Evolutionary conservation across 2,888 invertebrate species (phyloP), one percentile per base, ranked within the genome.

Genomic region (Lasioglossum zephyrum): DNA sequence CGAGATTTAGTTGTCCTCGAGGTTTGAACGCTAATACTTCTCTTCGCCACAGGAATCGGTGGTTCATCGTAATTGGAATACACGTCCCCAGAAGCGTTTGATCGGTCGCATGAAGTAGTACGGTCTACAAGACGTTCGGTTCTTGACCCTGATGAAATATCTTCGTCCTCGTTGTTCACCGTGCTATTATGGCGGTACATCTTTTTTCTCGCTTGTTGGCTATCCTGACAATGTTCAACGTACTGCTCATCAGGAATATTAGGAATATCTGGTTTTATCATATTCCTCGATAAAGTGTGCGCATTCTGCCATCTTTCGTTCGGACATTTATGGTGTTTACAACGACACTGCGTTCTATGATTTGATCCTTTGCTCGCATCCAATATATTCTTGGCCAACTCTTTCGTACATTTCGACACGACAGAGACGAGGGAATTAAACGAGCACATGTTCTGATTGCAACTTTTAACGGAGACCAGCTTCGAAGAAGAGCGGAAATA

Each of bases 21-120:
- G 0, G 83, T 84, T n/a, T 84, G 83, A 2, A 81, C 63, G 44
- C 18, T 6, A 0, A 39, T 76, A 1, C 57, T 73, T 11, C 4
- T 82, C 31, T 66, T 84, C n/a, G 66, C 26, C 16, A 11, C 72
- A 0, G 11, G 9, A 26, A 22, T 6, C 6, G 11, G 31, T 2
- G 60, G 3, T 1, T 18, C 22, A 16, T 36, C 2, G 6, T 47
- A 0, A 1, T 0, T 31, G 9, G 9, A 44, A 31, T 3, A 8
- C 4, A 18, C n/a, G 8, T n/a, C n/a, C 13, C 31, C n/a, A 1
- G 31, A 47, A 5, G 11, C 22, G 18, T 44, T 63, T 18, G 47
- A 39, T 69, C 26, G 49, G 1, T 9, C 4, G 4, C 31, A 6
- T 1, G 36, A 16, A 16, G 9, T 31, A 1, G 4, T 4, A 8